Conservation (phyloP, 2,888 invertebrate genomes). For the Dysmachus trigonus region DNA sequence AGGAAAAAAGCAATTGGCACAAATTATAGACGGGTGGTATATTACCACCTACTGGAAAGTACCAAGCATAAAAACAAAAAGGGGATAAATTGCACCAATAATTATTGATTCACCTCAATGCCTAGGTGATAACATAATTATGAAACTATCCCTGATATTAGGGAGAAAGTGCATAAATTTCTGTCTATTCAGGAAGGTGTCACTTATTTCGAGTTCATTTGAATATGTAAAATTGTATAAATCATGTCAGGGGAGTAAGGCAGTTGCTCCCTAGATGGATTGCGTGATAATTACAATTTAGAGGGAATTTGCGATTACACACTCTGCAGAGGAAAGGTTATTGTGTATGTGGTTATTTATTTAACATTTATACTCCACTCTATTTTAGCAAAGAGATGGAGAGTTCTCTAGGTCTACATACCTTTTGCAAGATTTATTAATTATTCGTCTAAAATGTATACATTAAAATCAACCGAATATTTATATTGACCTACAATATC, state of each 20-base stretch:
- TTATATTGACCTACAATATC: too few relatives aligned
- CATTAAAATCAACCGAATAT: too few relatives aligned
- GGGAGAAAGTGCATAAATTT: not conserved
- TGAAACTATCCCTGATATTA: not conserved
- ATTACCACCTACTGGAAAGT: not conserved
- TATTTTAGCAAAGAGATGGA: not conserved
- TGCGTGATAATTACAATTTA: not conserved
- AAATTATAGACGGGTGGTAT: not conserved
- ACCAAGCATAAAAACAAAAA: not conserved
- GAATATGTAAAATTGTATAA: not conserved
- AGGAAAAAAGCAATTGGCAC: not conserved
- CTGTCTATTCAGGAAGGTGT: not conserved
- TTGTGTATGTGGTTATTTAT: not conserved
- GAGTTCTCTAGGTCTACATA: not conserved
- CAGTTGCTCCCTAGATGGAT: not conserved
- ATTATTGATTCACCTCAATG: not conserved
- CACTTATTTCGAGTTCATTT: not conserved
- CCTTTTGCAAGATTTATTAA: too few relatives aligned
- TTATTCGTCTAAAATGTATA: too few relatives aligned
- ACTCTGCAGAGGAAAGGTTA: not conserved
- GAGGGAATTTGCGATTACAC: not conserved
- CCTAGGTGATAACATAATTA: not conserved
- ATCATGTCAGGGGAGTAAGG: not conserved
- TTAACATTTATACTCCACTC: not conserved
- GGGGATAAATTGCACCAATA: not conserved